Evolutionary conservation across 2,797 vertebrate species (phyloP), one percentile per base, ranked within the genome.

Genomic region (Hoplostethus mediterraneus): DNA sequence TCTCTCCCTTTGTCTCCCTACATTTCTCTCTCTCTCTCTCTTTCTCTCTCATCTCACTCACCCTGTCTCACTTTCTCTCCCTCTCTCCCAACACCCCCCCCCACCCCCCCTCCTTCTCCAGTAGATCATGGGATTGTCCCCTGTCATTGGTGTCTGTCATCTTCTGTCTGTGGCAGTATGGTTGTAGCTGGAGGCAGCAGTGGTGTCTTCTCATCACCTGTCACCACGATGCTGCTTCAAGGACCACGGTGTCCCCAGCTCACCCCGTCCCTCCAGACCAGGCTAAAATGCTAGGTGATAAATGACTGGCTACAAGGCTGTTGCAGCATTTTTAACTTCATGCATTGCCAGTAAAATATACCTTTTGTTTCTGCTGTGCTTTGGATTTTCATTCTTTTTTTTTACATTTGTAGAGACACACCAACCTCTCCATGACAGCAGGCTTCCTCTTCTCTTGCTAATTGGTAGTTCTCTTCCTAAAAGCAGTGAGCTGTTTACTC

Each of bases 91-190:
- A 21, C 21, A 1, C 21, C 21, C 21, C 21, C 21, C 3, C 25
- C 28, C 11, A 5, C 40, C 10, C 59, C 8, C 17, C 10, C 59
- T 7, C 17, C 33, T 12, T 42, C 28, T 68, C 59, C 67, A 10
- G 17, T 73, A 47, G 69, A 69, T 47, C 2, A 16, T 47, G 10
- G 44, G 14, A 47, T 75, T 69, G 74, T 82, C 69, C 67, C 67
- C 62, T 81, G 70, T 79, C 79, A 67, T 65, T 7, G 10, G 17
- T 80, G 75, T 80, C 67, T 76, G 75, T 85, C 85, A 73, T 74
- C 69, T 45, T 33, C 51, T 48, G 57, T 63, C 16, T 70, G 65
- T 54, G 25, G 42, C 44, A 8, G 47, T 33, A 25, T 40, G 52
- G 80, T 55, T 74, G 56, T 74, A 30, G 62, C 85, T 82, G 6